Base-by-base conservation (phyloP, 2,113 vertebrate species). In the Hemiprocne comata region DNA sequence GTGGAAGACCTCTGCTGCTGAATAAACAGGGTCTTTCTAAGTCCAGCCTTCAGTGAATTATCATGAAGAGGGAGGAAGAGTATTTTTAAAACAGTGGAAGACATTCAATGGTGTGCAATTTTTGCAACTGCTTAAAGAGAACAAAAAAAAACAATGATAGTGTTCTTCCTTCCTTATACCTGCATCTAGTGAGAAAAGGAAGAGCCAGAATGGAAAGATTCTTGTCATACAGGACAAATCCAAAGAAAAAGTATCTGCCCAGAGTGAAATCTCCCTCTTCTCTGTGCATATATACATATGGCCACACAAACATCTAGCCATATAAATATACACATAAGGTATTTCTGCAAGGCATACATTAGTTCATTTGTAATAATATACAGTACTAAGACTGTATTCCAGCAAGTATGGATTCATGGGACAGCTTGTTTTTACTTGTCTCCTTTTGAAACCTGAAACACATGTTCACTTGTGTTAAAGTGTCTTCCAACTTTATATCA, bases 361-460 rank as follows among this genome's bases (percentile, higher is more conserved):
- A 46, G 14, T 81, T 82, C 42, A 66, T 71, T 93, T 97, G 55
- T 83, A 95, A 94, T 83, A 95, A 97, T 90, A 88, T 55, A 88
- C 86, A 93, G 25, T 31, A 62, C 69, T 17, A 60, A 72, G 74
- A 78, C 1, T 6, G 69, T 64, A 66, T 89, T 85, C 72, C 70
- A 71, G 50, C 65, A 89, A 85, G 55, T 54, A 70, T 17, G 34
- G 40, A 79, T 78, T 72, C 69, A 65, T 8, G 16, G 33, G 31
- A 92, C 82, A 67, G 76, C 57, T 84, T 95, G 74, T 84, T 97
- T 95, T 96, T 48, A 67, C 58, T 95, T 80, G n/a, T 66, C 88
- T 88, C 64, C 50, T 79, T 81, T 91, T 48, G 57, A 93, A 95
- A 84, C 54, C 46, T 64, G 67, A 91, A 90, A 79, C 57, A 87